Evolutionary conservation across 2,797 vertebrate species (phyloP).

Genomic region (Trachurus trachurus): DNA sequence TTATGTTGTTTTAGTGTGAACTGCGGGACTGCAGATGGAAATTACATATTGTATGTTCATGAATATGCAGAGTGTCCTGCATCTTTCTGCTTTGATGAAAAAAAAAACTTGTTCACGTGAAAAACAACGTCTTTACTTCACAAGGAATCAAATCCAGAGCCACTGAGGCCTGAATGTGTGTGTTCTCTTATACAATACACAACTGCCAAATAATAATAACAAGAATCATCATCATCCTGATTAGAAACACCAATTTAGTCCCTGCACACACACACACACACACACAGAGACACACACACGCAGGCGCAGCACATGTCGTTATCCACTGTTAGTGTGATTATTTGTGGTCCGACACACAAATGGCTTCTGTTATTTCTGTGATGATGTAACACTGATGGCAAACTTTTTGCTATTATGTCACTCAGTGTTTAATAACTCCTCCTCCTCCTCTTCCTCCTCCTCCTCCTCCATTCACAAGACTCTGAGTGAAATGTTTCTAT

Average conservation of each 20-base stretch:
- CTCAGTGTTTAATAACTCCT: constrained; percentile 1
- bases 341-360: constrained; percentile 63
- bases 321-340: constrained; percentile 52
- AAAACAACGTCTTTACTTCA: not conserved
- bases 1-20: too few species aligned
- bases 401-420: constrained; percentile 34
- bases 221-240: constrained; percentile 37
- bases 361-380: constrained; percentile 43
- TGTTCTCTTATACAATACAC: constrained; percentile 30
- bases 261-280: constrained; percentile 15
- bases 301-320: constrained; percentile 39
- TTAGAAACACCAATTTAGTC: constrained; percentile 47
- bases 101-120: not conserved
- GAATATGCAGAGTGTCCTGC: too few species aligned
- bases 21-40: too few species aligned
- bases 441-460: not conserved
- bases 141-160: constrained; percentile 1
- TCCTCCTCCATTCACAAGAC: not conserved
- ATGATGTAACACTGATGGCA: constrained; percentile 41
- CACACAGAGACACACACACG: constrained; percentile 30
- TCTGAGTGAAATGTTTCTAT: not conserved
- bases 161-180: constrained; percentile 10
- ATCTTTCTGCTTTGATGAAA: too few species aligned
- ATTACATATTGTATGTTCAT: too few species aligned
- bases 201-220: constrained; percentile 36